A percentile compares a stretch with the other conserved stretches of the same genome.
These are phyloP conservation scores for Empis stercorea DNA, from an alignment of 2,888 invertebrate genomes.

Conservation along the genomic window DNA sequence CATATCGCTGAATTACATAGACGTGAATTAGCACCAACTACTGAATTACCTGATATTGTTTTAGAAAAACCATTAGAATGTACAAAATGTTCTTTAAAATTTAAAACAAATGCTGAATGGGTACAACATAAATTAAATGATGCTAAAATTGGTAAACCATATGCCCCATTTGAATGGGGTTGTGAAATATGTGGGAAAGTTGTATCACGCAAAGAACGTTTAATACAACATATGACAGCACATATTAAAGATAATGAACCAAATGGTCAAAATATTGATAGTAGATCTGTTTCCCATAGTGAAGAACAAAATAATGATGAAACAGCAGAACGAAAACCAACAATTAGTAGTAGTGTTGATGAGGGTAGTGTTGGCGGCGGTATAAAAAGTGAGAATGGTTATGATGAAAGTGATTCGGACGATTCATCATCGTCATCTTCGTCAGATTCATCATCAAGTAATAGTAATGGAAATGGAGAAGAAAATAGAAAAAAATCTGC, in stretches of 20 bases:
- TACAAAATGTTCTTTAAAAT: conserved; percentile 27
- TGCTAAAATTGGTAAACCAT: conserved; percentile 29
- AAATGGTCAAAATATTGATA: background rate
- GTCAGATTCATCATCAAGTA: background rate
- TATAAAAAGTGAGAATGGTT: background rate
- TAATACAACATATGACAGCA: conserved; percentile 33
- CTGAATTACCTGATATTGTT: conserved; percentile 26
- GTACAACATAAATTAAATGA: conserved; percentile 34
- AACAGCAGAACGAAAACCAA: conserved; percentile 5
- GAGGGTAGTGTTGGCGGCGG: conserved; percentile 7
- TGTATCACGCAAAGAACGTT: conserved; percentile 34
- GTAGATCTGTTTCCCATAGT: conserved; percentile 2
- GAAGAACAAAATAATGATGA: conserved; percentile 1
- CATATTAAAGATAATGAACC: conserved; percentile 27
- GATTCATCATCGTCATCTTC: background rate
- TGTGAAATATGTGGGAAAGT: conserved; percentile 35
- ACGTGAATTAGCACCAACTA: conserved; percentile 26
- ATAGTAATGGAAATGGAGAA: conserved; percentile 1
- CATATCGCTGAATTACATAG: conserved; percentile 35
- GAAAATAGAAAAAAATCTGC: background rate
- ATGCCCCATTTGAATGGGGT: conserved; percentile 35
- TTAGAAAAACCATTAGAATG: conserved; percentile 30
- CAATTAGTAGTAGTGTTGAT: background rate
- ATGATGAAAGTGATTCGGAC: background rate
- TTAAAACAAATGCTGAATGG: conserved; percentile 31